Percentiles rank a stretch among this genome's conserved stretches.
Evolutionary conservation across 2,113 vertebrate genomes (phyloP).

Genomic region (Halichoerus grypus): DNA sequence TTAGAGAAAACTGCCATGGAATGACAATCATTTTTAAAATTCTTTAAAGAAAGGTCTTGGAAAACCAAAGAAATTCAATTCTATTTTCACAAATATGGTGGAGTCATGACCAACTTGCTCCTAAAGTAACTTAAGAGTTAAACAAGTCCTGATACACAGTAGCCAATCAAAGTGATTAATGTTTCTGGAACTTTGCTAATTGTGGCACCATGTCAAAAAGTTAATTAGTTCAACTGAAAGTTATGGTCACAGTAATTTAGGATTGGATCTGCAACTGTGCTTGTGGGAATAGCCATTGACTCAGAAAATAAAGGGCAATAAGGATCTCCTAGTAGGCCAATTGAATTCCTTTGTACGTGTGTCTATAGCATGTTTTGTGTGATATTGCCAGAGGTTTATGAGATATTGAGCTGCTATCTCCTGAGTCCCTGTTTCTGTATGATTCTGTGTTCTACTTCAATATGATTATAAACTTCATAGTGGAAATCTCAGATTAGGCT

Average conservation of each 20-base stretch:
- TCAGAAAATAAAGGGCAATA: background rate
- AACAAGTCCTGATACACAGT: background rate
- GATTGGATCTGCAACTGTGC: background rate
- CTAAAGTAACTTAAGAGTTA: slow-evolving; percentile 3
- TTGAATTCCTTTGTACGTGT: background rate
- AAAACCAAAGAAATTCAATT: background rate
- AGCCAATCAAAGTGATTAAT: slow-evolving; percentile 28
- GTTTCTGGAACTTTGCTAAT: slow-evolving; percentile 37
- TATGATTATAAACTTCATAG: background rate
- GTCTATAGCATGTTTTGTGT: background rate
- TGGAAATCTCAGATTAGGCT: background rate
- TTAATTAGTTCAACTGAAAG: slow-evolving; percentile 24
- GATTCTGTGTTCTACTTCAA: background rate
- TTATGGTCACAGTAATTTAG: background rate
- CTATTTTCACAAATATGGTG: background rate
- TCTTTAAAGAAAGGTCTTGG: background rate
- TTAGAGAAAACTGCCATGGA: background rate
- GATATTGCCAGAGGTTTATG: background rate
- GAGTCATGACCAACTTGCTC: background rate
- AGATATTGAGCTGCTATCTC: background rate
- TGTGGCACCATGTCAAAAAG: slow-evolving; percentile 39
- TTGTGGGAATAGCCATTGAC: background rate
- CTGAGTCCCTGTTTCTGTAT: background rate
- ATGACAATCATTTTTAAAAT: background rate
- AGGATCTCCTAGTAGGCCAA: background rate